phyloP scores from a whole-genome alignment of 1,140 invertebrate species.

The Drosophila funebris region DNA sequence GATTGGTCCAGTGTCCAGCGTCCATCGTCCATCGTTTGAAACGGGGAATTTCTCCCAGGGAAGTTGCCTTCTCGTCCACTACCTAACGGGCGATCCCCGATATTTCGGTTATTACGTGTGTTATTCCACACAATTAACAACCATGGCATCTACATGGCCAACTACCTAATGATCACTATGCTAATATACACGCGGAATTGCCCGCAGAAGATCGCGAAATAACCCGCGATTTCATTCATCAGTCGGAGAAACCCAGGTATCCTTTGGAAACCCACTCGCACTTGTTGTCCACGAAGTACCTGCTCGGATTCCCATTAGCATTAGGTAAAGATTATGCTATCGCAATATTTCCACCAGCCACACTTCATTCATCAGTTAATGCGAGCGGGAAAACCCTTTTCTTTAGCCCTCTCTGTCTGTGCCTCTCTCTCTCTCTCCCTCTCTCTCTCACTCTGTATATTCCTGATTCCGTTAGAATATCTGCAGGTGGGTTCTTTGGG shows the following conservation, averaged over 20 bases:
- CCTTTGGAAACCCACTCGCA: slow-evolving; percentile 15
- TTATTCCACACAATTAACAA: slow-evolving; percentile 71
- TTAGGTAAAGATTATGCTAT: slow-evolving; percentile 44
- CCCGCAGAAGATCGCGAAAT: slow-evolving; percentile 51
- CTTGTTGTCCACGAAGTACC: slow-evolving; percentile 63
- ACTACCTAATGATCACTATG: slow-evolving; percentile 64
- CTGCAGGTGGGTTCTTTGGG: slow-evolving; percentile 55
- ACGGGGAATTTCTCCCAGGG: slow-evolving; percentile 41
- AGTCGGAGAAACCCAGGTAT: slow-evolving; percentile 33
- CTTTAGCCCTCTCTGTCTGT: neutral
- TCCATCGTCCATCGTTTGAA: too few species aligned
- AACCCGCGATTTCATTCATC: slow-evolving; percentile 69
- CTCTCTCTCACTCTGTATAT: neutral
- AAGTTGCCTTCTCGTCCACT: slow-evolving; percentile 9
- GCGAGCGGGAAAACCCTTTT: slow-evolving; percentile 62
- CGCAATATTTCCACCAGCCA: slow-evolving; percentile 30
- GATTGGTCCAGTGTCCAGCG: slow-evolving; percentile 23
- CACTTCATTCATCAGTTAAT: slow-evolving; percentile 55
- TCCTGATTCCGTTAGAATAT: slow-evolving; percentile 41
- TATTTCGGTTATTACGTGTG: slow-evolving; percentile 76
- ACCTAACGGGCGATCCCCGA: slow-evolving; percentile 48
- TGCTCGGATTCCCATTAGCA: slow-evolving; percentile 63
- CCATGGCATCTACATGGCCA: slow-evolving; percentile 34
- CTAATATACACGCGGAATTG: slow-evolving; percentile 53
- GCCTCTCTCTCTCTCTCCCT: neutral